These are phyloP conservation scores for Spodoptera litura DNA, from an alignment of 1,140 invertebrate species.

Conservation along the genomic window DNA sequence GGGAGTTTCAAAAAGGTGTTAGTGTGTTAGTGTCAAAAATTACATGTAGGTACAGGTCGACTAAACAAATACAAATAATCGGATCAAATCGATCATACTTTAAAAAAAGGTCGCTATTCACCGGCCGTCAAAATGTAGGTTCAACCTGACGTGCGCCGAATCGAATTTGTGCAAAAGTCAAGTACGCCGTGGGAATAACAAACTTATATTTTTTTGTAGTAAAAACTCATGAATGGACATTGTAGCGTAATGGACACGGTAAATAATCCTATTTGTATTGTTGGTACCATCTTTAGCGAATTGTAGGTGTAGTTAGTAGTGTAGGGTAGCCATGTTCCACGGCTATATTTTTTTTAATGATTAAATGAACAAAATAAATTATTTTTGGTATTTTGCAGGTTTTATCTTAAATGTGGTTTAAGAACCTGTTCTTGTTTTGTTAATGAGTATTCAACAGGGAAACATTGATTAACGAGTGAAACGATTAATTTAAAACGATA, in stretches of 20 bases:
- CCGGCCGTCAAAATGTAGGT: constrained; percentile 60
- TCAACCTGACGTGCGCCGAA: constrained; percentile 61
- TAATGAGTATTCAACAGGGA: too few relatives aligned
- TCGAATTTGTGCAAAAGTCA: constrained; percentile 69
- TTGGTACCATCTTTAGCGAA: constrained; percentile 61
- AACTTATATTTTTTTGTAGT: constrained; percentile 68
- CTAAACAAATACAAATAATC: constrained; percentile 78
- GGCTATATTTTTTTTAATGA: too few relatives aligned
- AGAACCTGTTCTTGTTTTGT: too few relatives aligned
- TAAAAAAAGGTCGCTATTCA: constrained; percentile 64
- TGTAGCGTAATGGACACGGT: constrained; percentile 75
- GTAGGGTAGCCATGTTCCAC: constrained; percentile 58
- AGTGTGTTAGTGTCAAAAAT: constrained; percentile 60
- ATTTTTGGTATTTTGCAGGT: too few relatives aligned
- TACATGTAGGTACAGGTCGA: constrained; percentile 51
- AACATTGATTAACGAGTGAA: too few relatives aligned
- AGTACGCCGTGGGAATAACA: constrained; percentile 69
- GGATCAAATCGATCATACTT: constrained; percentile 78
- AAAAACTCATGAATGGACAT: constrained; percentile 73
- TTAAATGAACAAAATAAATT: too few relatives aligned
- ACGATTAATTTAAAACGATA: too few relatives aligned
- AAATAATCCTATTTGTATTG: constrained; percentile 81
- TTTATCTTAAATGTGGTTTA: too few relatives aligned
- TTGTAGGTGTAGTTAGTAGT: constrained; percentile 40
- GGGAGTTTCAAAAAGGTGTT: constrained; percentile 66